Conservation (phyloP, 2,113 vertebrate genomes). For the Dipodomys ordii region DNA sequence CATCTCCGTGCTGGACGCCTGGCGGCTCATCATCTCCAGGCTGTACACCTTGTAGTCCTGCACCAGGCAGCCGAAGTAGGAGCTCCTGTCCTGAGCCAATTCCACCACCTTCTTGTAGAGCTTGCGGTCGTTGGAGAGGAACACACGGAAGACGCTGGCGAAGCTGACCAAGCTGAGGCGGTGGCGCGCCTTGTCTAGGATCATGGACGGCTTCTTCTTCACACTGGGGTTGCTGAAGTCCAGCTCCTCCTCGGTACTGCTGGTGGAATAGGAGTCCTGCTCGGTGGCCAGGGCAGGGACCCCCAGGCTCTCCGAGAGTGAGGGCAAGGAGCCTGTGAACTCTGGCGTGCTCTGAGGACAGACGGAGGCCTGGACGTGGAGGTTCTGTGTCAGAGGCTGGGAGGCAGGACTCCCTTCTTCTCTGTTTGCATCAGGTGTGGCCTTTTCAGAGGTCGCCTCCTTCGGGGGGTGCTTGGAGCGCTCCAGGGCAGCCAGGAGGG, state of each 20-base stretch:
- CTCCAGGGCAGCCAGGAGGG: not conserved
- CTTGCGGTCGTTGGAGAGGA: constrained; percentile 94
- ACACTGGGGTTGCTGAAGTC: constrained; percentile 82
- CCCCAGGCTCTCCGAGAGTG: constrained; percentile 86
- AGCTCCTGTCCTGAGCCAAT: constrained; percentile 93
- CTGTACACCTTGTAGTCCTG: constrained; percentile 95
- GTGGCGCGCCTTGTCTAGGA: constrained; percentile 92
- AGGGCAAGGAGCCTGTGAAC: constrained; percentile 85
- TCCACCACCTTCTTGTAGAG: constrained; percentile 95
- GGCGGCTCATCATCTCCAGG: constrained; percentile 95
- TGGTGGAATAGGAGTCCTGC: constrained; percentile 94
- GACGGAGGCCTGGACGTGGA: not conserved
- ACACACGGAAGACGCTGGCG: constrained; percentile 91
- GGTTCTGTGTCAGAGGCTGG: constrained; percentile 38
- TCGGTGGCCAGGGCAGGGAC: constrained; percentile 79
- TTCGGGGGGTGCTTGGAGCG: fast-evolving
- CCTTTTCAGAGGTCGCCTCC: fast-evolving
- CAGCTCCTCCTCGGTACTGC: constrained; percentile 95
- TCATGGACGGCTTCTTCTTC: constrained; percentile 91
- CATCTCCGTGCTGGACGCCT: constrained; percentile 95
- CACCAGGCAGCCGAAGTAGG: constrained; percentile 96
- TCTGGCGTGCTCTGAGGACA: constrained; percentile 65
- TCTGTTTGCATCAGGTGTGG: fast-evolving
- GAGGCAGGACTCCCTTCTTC: not conserved
- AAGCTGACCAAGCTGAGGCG: constrained; percentile 92